phyloP scores from a whole-genome alignment of 2,113 vertebrate species.

The Tragulus kanchil region DNA sequence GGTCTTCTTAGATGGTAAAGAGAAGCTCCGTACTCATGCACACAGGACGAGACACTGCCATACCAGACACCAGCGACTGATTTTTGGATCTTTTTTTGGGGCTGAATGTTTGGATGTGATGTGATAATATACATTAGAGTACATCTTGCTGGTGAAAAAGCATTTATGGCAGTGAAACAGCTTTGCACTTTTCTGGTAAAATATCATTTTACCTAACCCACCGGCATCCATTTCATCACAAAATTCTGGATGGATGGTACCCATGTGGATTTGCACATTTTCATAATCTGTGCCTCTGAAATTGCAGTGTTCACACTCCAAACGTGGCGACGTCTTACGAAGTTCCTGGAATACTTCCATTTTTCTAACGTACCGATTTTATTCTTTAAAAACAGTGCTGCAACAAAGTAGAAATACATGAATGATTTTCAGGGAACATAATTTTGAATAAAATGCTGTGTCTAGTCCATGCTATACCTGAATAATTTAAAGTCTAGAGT shows the following conservation, averaged over 20 bases:
- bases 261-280: constrained; percentile 91
- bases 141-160: constrained; percentile 93
- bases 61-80: too few species aligned
- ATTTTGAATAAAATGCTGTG: constrained; percentile 28
- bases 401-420: constrained; percentile 74
- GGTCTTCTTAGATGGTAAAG: background rate
- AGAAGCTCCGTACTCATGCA: background rate
- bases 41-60: background rate
- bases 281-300: constrained; percentile 91
- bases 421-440: constrained; percentile 46
- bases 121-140: constrained; percentile 90
- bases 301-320: constrained; percentile 91
- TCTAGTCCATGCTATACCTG: background rate
- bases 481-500: background rate
- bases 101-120: constrained; percentile 88
- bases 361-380: constrained; percentile 72
- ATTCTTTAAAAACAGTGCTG: constrained; percentile 76
- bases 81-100: too few species aligned
- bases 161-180: constrained; percentile 93
- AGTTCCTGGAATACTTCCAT: constrained; percentile 89
- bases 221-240: constrained; percentile 92
- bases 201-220: constrained; percentile 92
- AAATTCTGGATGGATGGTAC: constrained; percentile 90
- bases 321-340: constrained; percentile 81
- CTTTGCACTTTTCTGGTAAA: constrained; percentile 93